Conservation (phyloP, 2,113 vertebrate species). For the Hippocampus zosterae region DNA sequence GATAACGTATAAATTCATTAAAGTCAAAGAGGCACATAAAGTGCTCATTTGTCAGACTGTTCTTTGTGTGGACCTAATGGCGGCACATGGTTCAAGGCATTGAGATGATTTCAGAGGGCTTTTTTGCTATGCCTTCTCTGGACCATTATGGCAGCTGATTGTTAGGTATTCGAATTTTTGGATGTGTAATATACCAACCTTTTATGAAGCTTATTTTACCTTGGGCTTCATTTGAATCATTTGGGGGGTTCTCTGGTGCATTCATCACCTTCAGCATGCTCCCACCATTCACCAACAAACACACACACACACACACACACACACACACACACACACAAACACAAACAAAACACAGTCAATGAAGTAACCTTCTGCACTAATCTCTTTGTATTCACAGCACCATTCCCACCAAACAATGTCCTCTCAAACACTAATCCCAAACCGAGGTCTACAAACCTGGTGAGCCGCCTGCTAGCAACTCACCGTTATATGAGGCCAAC, state of each 20-base stretch:
- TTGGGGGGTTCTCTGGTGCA: conserved; percentile 34
- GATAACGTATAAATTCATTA: conserved; percentile 80
- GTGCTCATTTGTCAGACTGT: conserved; percentile 71
- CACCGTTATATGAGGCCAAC: conserved; percentile 25
- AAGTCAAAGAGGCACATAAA: conserved; percentile 77
- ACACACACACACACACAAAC: conserved; percentile 42
- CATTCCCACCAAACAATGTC: conserved; percentile 68
- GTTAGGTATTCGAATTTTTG: background rate
- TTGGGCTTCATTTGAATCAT: background rate
- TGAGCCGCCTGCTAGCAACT: conserved; percentile 65
- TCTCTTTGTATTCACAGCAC: conserved; percentile 74
- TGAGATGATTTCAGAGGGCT: conserved; percentile 53
- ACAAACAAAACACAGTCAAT: conserved; percentile 49
- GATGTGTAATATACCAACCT: background rate
- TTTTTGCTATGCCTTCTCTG: conserved; percentile 9
- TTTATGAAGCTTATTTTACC: background rate
- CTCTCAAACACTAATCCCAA: conserved; percentile 58
- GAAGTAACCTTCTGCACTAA: conserved; percentile 67
- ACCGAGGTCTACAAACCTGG: conserved; percentile 58
- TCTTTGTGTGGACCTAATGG: conserved; percentile 75
- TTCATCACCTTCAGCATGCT: conserved; percentile 59
- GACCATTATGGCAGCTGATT: conserved; percentile 35
- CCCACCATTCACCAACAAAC: conserved; percentile 19
- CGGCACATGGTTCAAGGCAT: conserved; percentile 75
- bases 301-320: conserved; percentile 48